Percentiles rank a stretch among this genome's conserved stretches.
phyloP scores from a whole-genome alignment of 2,888 invertebrate species.

The Dorcus hopei region DNA sequence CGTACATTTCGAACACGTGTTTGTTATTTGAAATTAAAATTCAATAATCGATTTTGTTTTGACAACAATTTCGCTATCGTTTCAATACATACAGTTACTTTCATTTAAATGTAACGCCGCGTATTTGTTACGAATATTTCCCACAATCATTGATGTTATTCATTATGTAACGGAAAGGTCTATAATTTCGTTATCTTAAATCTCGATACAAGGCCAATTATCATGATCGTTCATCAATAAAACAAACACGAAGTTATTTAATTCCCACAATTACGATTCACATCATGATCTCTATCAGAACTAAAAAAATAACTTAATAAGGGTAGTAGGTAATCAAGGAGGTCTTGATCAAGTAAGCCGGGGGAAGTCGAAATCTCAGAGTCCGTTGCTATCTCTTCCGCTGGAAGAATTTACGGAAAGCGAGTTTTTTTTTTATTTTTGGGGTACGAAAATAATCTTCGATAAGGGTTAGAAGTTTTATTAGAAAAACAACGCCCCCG shows the following conservation, averaged over 20 bases:
- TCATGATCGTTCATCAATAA: slow-evolving; percentile 9
- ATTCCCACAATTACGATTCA: slow-evolving; percentile 8
- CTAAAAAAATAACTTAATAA: slow-evolving; percentile 13
- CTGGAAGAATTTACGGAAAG: slow-evolving; percentile 8
- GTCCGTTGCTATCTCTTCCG: slow-evolving; percentile 10
- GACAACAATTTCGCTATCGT: too few relatives aligned
- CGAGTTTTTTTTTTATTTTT: background rate
- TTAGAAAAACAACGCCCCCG: slow-evolving; percentile 8
- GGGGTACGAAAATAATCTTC: slow-evolving; percentile 7
- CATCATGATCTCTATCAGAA: slow-evolving; percentile 9
- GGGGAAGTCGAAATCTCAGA: background rate
- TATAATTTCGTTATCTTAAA: too few relatives aligned
- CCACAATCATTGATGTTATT: too few relatives aligned
- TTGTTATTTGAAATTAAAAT: too few relatives aligned
- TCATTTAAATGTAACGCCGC: too few relatives aligned
- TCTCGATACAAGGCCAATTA: background rate
- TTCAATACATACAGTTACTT: too few relatives aligned
- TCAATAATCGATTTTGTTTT: too few relatives aligned
- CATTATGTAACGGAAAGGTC: too few relatives aligned
- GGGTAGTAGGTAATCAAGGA: slow-evolving; percentile 9
- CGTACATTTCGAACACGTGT: too few relatives aligned
- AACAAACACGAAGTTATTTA: slow-evolving; percentile 7
- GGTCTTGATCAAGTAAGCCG: background rate
- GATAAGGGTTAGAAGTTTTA: slow-evolving; percentile 12
- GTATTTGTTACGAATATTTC: too few relatives aligned